A percentile compares a stretch with the other conserved stretches of the same genome.
Evolutionary conservation across 2,888 invertebrate genomes (phyloP).

Genomic region (Nomada goodeniana): DNA sequence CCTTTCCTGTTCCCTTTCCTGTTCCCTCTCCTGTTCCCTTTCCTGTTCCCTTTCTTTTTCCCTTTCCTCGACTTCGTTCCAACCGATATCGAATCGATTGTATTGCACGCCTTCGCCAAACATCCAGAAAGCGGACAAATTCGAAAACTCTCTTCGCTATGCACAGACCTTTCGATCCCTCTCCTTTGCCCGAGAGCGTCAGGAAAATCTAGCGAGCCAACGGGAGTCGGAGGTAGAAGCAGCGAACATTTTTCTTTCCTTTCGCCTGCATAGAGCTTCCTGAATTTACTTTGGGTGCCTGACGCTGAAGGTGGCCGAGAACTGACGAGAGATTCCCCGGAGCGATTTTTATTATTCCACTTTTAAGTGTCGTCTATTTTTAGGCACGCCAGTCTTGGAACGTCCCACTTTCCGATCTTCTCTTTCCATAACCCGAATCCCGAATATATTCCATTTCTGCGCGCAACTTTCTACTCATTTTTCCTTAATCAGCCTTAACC

Average conservation of each 20-base stretch:
- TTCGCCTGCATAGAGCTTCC: not conserved
- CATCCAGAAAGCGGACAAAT: not conserved
- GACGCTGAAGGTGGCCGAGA: too few species aligned
- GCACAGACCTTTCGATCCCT: too few species aligned
- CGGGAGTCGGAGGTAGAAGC: not conserved
- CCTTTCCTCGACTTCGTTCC: not conserved
- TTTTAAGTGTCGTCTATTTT: slow-evolving; percentile 52
- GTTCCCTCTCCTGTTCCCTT: too few species aligned
- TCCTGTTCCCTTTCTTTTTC: too few species aligned
- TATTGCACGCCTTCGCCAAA: too few species aligned
- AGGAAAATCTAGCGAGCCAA: too few species aligned
- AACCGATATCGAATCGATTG: too few species aligned
- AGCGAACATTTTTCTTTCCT: slow-evolving; percentile 18
- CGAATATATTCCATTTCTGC: slow-evolving; percentile 8
- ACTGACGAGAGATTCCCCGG: slow-evolving; percentile 16
- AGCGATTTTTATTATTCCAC: slow-evolving; percentile 37
- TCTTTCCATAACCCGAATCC: not conserved
- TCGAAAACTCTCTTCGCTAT: too few species aligned
- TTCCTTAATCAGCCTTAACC: slow-evolving; percentile 9
- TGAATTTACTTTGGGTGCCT: slow-evolving; percentile 17
- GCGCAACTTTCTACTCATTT: slow-evolving; percentile 24
- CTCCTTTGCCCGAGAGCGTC: too few species aligned
- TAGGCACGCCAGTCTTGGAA: slow-evolving; percentile 42
- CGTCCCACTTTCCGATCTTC: slow-evolving; percentile 39
- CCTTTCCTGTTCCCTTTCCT: too few species aligned